Base-by-base conservation (phyloP, 1,140 invertebrate genomes). In the Eriosoma lanigerum region DNA sequence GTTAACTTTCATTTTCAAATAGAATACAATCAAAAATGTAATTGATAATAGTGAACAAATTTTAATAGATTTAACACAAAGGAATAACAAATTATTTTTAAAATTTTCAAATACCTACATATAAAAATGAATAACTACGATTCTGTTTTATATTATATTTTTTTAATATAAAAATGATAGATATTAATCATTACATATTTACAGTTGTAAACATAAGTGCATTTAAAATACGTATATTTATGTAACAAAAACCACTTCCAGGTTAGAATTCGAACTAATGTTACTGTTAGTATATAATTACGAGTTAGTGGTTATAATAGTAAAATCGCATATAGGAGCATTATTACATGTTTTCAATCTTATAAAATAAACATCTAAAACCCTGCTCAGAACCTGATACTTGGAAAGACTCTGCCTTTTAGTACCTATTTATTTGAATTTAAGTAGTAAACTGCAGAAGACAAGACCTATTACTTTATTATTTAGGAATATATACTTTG, bases 351-450 rank as follows among this genome's bases (percentile, higher is more conserved):
- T 54, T 73, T 32, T 12, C 26, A 52, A 52, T 9, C 56, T 19
- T 78, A 62, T 52, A 60, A 38, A 62, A 62, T 8, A 60, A 76
- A 78, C 48, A 62, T 78, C 38, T 62, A 60, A 46, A 78, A 78
- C 75, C 75, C 56, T 78, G 56, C 56, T 78, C 26, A 78, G 56
- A 46, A 78, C 46, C 24, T 78, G 54, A 78, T 78, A 62, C 12
- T 60, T 78, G 56, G 75, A 78, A 78, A 60, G 56, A 78, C 8
- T 38, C 32, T 46, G 38, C 13, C 21, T 76, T 62, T 62, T 48
- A 44, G 9, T 46, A n/a, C n/a, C n/a, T n/a, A 38, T 38, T 38
- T 38, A 38, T 38, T 38, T 38, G 32, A 4, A 38, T 38, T 38
- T 38, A n/a, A 48, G 2, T 58, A 12, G 26, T 32, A 3, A 75